Percentiles rank a stretch among this genome's conserved stretches.
Evolutionary conservation across 2,797 vertebrate genomes (phyloP).

Genomic region (Mastacembelus armatus): DNA sequence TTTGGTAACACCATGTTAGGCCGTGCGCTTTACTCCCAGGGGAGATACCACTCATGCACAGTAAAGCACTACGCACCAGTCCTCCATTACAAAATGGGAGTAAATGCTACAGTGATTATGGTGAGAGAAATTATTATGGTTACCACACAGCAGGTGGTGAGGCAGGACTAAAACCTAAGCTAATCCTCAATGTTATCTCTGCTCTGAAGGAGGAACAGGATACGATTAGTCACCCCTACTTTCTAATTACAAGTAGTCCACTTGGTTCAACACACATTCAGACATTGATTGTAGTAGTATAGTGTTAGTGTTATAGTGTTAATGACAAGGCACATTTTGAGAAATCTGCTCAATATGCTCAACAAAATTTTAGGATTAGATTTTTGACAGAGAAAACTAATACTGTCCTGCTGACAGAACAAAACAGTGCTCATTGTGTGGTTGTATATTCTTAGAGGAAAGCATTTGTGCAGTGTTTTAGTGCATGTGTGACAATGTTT

Average conservation of each 20-base stretch:
- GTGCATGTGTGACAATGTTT: too few relatives aligned
- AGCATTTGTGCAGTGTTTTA: too few relatives aligned
- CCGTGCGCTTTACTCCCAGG: constrained; percentile 38
- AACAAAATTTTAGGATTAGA: too few relatives aligned
- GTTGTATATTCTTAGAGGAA: too few relatives aligned
- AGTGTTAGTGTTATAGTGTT: neutral
- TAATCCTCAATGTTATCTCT: constrained; percentile 53
- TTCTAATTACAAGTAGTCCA: constrained; percentile 43
- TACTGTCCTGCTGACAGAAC: too few relatives aligned
- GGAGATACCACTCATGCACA: constrained; percentile 52
- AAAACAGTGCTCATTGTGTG: too few relatives aligned
- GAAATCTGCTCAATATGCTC: too few relatives aligned
- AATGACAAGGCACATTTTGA: too few relatives aligned
- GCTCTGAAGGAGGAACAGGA: constrained; percentile 25
- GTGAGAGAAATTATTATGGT: constrained; percentile 52
- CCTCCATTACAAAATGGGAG: constrained; percentile 45
- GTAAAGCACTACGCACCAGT: constrained; percentile 19
- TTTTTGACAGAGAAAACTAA: too few relatives aligned
- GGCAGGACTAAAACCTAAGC: constrained; percentile 58
- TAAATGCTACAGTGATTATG: constrained; percentile 54
- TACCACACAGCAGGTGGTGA: constrained; percentile 50
- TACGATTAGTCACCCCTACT: constrained; percentile 24
- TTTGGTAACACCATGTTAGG: constrained; percentile 55
- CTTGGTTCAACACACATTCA: constrained; percentile 8
- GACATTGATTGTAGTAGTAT: neutral